Evolutionary conservation across 1,140 invertebrate species (phyloP).

Genomic region (Sarcophaga bullata): DNA sequence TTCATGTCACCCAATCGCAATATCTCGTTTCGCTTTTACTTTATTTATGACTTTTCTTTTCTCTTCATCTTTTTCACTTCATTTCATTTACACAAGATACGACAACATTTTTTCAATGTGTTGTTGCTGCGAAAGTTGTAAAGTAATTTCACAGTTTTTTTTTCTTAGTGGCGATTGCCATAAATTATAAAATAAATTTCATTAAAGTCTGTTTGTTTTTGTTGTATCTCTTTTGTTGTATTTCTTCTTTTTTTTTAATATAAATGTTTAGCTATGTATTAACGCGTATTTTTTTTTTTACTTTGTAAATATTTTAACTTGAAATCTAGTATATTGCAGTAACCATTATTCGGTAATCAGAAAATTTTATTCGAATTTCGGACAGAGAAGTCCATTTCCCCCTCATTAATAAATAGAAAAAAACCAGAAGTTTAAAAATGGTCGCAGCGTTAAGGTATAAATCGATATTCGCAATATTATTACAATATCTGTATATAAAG

Average conservation of each 20-base stretch:
- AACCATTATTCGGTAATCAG: background rate
- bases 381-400: too few relatives aligned
- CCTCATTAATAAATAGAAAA: too few relatives aligned
- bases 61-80: background rate
- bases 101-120: too few relatives aligned
- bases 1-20: background rate
- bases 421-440: too few relatives aligned
- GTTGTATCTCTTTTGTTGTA: background rate
- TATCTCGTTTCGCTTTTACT: background rate
- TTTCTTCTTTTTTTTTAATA: background rate
- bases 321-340: background rate
- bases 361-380: too few relatives aligned
- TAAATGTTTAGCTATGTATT: too few relatives aligned
- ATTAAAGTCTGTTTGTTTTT: background rate
- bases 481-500: too few relatives aligned
- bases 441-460: too few relatives aligned
- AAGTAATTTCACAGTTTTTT: too few relatives aligned
- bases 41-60: background rate
- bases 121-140: too few relatives aligned
- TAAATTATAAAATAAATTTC: conserved; percentile 27
- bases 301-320: background rate
- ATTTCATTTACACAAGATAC: background rate
- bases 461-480: too few relatives aligned
- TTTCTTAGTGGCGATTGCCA: background rate
- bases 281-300: too few relatives aligned